Evolutionary conservation across 2,888 invertebrate species (phyloP).

Genomic region (Tenthredo scrophulariae): DNA sequence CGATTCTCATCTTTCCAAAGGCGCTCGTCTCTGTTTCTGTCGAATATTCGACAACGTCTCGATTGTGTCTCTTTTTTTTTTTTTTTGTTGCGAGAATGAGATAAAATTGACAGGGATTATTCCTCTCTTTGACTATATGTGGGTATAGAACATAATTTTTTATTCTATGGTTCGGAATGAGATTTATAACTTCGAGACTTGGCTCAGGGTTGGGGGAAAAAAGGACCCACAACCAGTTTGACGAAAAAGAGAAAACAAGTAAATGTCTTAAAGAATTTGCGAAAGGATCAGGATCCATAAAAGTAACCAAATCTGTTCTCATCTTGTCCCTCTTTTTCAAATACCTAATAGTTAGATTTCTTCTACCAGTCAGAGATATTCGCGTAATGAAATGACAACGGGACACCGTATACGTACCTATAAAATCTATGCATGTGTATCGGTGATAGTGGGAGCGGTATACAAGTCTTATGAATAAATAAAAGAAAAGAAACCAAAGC

Average conservation of each 20-base stretch:
- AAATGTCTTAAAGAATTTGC: neutral
- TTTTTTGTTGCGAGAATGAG: neutral
- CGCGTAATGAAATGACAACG: neutral
- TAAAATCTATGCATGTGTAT: constrained; percentile 2
- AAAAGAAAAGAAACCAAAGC: constrained; percentile 22
- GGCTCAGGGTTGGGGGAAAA: neutral
- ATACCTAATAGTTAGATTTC: neutral
- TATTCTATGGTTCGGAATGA: neutral
- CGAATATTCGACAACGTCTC: neutral
- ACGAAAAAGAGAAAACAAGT: neutral
- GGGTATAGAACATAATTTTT: neutral
- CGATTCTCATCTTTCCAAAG: neutral
- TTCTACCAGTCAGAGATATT: neutral
- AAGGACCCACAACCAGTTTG: neutral
- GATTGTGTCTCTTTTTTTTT: neutral
- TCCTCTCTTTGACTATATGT: neutral
- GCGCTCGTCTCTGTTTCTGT: neutral
- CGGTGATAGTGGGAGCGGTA: neutral
- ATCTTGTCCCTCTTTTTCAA: neutral
- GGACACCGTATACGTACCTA: neutral
- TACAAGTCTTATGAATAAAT: constrained; percentile 30
- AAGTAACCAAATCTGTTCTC: neutral
- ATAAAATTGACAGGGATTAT: neutral
- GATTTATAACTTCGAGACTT: neutral
- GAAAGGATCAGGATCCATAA: neutral